Evolutionary conservation across 2,797 vertebrate species (phyloP).

Genomic region (Sebastes minor): DNA sequence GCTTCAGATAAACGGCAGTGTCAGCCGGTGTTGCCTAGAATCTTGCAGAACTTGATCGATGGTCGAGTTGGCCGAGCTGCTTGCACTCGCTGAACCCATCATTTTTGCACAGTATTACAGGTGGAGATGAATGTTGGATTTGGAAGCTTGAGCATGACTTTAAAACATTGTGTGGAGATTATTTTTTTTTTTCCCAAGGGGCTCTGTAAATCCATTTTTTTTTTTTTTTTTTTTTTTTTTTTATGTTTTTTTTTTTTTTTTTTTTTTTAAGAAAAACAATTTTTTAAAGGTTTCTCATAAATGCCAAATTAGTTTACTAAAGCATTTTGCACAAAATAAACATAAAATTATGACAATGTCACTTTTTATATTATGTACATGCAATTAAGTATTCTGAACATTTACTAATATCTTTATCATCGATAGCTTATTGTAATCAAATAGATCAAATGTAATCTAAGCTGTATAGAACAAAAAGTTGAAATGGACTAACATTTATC

Average conservation of each 20-base stretch:
- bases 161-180: conserved; percentile 61
- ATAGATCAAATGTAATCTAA: conserved; percentile 84
- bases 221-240: conserved; percentile 20
- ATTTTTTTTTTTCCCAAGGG: conserved; percentile 8
- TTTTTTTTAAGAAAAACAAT: conserved; percentile 31
- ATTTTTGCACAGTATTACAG: conserved; percentile 84
- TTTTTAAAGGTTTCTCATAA: conserved; percentile 82
- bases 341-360: conserved; percentile 80
- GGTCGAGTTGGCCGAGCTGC: conserved; percentile 71
- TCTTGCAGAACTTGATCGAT: conserved; percentile 70
- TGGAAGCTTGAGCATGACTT: conserved; percentile 54
- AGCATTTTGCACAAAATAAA: conserved; percentile 90
- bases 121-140: conserved; percentile 71
- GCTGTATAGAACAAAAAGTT: conserved; percentile 75
- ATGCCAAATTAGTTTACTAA: conserved; percentile 93
- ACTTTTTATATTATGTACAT: conserved; percentile 87
- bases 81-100: conserved; percentile 82
- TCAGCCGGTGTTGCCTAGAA: conserved; percentile 42
- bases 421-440: conserved; percentile 82
- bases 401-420: conserved; percentile 83
- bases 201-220: conserved; percentile 64
- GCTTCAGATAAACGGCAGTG: conserved; percentile 6
- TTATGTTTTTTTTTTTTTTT: not conserved
- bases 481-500: conserved; percentile 79
- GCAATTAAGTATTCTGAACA: conserved; percentile 83